A percentile compares a stretch with the other conserved stretches of the same genome.
These are phyloP conservation scores for Peromyscus melanophrys DNA, from an alignment of 2,797 vertebrate genomes.

Conservation along the genomic window DNA sequence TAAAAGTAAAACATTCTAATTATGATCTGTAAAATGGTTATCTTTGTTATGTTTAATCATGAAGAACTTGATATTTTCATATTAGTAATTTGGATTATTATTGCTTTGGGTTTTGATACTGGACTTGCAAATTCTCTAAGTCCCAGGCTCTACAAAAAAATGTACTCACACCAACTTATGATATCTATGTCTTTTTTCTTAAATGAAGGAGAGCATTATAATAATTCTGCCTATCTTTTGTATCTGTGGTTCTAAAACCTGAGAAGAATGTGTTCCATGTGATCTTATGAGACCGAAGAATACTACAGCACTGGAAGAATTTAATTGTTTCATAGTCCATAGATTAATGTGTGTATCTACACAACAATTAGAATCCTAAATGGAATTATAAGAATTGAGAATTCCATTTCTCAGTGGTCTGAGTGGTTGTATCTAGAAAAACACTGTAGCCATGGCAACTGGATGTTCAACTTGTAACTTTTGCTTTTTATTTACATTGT, in stretches of 20 bases:
- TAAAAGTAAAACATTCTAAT: constrained; percentile 17
- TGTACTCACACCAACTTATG: not conserved
- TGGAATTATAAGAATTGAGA: constrained; percentile 72
- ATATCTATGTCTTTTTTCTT: not conserved
- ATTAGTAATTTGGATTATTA: constrained; percentile 34
- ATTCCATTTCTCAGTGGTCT: constrained; percentile 68
- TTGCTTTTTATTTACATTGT: constrained; percentile 83
- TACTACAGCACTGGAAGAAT: not conserved
- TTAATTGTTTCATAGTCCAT: constrained; percentile 48
- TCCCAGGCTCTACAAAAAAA: not conserved
- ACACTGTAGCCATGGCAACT: constrained; percentile 76
- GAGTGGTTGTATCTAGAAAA: constrained; percentile 72
- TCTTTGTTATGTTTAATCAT: not conserved
- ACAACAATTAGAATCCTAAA: constrained; percentile 67
- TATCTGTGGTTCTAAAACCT: not conserved
- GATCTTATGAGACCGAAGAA: not conserved
- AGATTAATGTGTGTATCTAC: constrained; percentile 48
- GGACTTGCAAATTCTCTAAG: not conserved
- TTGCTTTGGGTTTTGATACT: not conserved
- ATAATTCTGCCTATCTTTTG: not conserved
- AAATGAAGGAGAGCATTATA: not conserved
- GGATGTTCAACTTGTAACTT: constrained; percentile 79
- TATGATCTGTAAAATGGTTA: not conserved
- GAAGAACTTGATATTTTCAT: constrained; percentile 60
- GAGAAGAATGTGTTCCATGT: not conserved